Evolutionary conservation across 2,888 invertebrate genomes (phyloP).

Genomic region (Phengaris arion): DNA sequence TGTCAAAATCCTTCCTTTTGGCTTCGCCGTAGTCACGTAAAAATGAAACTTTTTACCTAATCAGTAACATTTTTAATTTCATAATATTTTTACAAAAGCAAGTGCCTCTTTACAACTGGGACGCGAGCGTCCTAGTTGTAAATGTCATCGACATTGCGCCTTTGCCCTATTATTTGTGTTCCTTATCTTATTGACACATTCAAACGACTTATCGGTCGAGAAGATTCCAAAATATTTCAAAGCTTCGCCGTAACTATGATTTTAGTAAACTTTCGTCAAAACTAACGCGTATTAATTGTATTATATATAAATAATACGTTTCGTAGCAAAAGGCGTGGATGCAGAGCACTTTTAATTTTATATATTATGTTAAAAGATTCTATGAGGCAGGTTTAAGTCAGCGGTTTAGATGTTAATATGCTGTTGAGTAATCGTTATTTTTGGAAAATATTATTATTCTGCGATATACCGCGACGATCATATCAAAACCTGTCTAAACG

Average conservation of each 20-base stretch:
- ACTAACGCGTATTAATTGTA: constrained; percentile 5
- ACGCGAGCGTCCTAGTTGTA: constrained; percentile 48
- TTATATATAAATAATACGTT: background rate
- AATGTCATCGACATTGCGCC: constrained; percentile 62
- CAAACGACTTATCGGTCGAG: constrained; percentile 70
- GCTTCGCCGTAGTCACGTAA: too few species aligned
- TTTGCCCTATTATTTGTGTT: constrained; percentile 63
- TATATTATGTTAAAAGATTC: constrained; percentile 25
- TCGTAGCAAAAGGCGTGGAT: constrained; percentile 18
- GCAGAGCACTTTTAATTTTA: constrained; percentile 23
- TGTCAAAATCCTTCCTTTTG: too few species aligned
- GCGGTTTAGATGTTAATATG: constrained; percentile 22
- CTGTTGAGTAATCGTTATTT: constrained; percentile 23
- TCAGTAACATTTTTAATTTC: background rate
- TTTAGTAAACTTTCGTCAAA: constrained; percentile 17
- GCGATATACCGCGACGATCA: constrained; percentile 1
- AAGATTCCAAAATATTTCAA: constrained; percentile 50
- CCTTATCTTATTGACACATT: constrained; percentile 73
- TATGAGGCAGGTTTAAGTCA: constrained; percentile 19
- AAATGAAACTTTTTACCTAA: background rate
- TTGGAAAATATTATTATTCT: constrained; percentile 5
- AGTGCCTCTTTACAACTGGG: constrained; percentile 29
- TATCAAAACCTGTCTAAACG: background rate
- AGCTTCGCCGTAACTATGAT: constrained; percentile 3
- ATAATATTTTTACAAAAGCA: background rate